Evolutionary conservation across 2,113 vertebrate genomes (phyloP).

Genomic region (Dicrurus megarhynchus): DNA sequence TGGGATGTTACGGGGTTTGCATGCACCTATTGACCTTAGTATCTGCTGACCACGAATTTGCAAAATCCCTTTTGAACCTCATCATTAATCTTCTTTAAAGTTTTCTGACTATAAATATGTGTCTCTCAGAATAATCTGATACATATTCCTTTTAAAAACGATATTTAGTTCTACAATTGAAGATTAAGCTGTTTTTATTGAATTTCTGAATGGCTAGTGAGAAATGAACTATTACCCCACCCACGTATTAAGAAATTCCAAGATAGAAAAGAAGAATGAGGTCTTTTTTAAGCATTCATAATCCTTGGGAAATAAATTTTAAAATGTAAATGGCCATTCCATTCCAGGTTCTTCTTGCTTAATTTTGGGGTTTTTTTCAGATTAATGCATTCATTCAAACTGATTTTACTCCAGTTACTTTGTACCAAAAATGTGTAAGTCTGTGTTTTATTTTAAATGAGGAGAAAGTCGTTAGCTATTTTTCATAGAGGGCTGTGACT

Average conservation of each 20-base stretch:
- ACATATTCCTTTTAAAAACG: not conserved
- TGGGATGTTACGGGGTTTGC: not conserved
- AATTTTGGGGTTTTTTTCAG: not conserved
- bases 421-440: not conserved
- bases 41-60: not conserved
- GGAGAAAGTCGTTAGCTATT: constrained; percentile 30
- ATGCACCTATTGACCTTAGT: not conserved
- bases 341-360: not conserved
- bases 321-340: not conserved
- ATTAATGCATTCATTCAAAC: not conserved
- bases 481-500: constrained; percentile 29
- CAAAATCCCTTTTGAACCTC: not conserved
- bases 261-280: not conserved
- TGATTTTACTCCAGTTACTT: not conserved
- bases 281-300: not conserved
- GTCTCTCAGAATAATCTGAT: not conserved
- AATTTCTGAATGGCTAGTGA: not conserved
- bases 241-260: not conserved
- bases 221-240: not conserved
- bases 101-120: not conserved
- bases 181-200: not conserved
- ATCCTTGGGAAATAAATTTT: not conserved
- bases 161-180: not conserved
- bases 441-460: constrained; percentile 30
- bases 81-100: not conserved